Evolutionary conservation across 64 coral and sea anemone genomes (phyloP), one percentile per base, ranked within the genome.

Genomic region (Pocillopora damicornis): DNA sequence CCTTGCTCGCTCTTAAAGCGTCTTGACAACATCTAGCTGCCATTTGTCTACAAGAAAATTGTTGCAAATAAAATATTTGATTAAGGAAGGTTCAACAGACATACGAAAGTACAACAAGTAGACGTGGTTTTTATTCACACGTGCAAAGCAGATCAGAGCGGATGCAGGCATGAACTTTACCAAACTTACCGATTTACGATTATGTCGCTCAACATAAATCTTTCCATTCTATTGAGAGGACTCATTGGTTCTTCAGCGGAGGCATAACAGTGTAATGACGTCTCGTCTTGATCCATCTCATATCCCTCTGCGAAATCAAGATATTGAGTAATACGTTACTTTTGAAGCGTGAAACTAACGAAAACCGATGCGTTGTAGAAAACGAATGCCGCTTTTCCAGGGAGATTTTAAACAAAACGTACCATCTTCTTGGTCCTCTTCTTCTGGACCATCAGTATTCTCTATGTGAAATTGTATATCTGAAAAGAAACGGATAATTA

Each of bases 361-460:
- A 36, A 18, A 85, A 85, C 62, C 51, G 62, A 61, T 74, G 63
- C 25, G 16, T n/a, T 66, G 59, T 35, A 75, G 11, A 4, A 73
- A 57, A 87, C 73, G 77, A 14, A 51, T 63, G 76, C 78, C 76
- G 87, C 75, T 58, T 66, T 76, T 69, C 59, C 15, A 83, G 80
- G 76, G 63, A 77, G 78, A 59, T 35, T 59, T 17, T 59, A 59
- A 75, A 38, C 59, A 61, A 37, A 84, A 74, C 74, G 45, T 83
- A 99, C 97, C 97, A 79, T 99, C 97, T 61, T 99, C 93, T 88
- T 92, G 97, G 38, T 95, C 96, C 82, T 98, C 96, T 45, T 98
- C 93, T 89, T 98, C 93, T 89, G 82, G 77, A 35, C 92, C 90
- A 74, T 95, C 93, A 76, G 83, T 79, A 37, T 88, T 88, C 35